Percentiles rank a stretch among this genome's conserved stretches.
phyloP scores from a whole-genome alignment of 2,113 vertebrate genomes.

The Larimichthys crocea region DNA sequence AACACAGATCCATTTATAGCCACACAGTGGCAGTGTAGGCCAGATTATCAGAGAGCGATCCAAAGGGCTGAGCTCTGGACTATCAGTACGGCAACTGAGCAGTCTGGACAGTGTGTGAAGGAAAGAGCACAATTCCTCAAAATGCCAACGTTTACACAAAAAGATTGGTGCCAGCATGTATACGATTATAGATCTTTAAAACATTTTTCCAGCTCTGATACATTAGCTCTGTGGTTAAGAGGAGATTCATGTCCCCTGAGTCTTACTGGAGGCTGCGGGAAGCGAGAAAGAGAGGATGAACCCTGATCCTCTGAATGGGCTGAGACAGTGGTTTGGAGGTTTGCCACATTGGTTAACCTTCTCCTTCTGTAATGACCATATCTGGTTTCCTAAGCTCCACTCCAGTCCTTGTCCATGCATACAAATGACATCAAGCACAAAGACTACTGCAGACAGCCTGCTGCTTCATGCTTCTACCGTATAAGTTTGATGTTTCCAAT shows the following conservation, averaged over 20 bases:
- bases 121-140: conserved; percentile 1
- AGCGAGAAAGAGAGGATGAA: conserved; percentile 53
- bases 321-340: conserved; percentile 82
- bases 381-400: conserved; percentile 77
- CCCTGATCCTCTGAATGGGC: conserved; percentile 61
- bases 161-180: conserved; percentile 15
- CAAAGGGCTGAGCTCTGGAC: background rate
- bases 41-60: background rate
- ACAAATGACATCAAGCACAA: conserved; percentile 53
- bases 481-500: conserved; percentile 25
- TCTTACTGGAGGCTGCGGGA: conserved; percentile 61
- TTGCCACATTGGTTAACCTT: conserved; percentile 81
- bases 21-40: conserved; percentile 60
- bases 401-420: conserved; percentile 45
- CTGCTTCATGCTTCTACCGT: conserved; percentile 40
- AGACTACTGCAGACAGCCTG: conserved; percentile 30
- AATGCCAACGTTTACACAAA: conserved; percentile 34
- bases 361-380: conserved; percentile 77
- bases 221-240: conserved; percentile 61
- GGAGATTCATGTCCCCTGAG: conserved; percentile 55
- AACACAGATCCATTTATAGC: conserved; percentile 24
- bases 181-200: conserved; percentile 17
- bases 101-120: background rate
- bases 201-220: conserved; percentile 33
- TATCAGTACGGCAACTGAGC: background rate